These are phyloP conservation scores for Schizopygopsis malacanthus DNA, from an alignment of 2,797 vertebrate species.

Conservation along the genomic window DNA sequence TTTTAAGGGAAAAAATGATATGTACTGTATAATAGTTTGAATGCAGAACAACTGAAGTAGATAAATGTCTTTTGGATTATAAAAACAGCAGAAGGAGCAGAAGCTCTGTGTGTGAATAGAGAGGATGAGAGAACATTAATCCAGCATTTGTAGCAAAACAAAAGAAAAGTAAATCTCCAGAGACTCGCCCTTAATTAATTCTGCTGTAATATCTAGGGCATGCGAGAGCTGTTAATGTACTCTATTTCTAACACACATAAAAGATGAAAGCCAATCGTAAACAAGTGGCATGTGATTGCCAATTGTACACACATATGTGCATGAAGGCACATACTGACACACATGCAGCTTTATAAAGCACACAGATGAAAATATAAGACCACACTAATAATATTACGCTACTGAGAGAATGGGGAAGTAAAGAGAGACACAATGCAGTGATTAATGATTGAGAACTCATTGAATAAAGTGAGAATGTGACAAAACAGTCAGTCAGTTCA, in stretches of 20 bases:
- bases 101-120: background rate
- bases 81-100: constrained; percentile 14
- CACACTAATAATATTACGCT: background rate
- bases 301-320: constrained; percentile 22
- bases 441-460: background rate
- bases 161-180: constrained; percentile 40
- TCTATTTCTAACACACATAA: constrained; percentile 74
- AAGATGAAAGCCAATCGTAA: constrained; percentile 72
- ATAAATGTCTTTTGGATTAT: constrained; percentile 10
- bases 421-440: background rate
- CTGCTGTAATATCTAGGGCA: constrained; percentile 69
- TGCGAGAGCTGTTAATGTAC: constrained; percentile 62
- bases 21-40: background rate
- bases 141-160: constrained; percentile 34
- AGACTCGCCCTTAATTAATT: constrained; percentile 65
- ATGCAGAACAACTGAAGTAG: constrained; percentile 18
- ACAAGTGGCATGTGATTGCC: background rate
- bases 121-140: constrained; percentile 35
- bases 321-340: background rate
- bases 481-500: background rate
- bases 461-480: background rate
- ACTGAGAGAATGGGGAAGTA: background rate
- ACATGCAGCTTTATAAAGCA: background rate
- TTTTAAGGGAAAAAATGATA: background rate
- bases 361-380: background rate